phyloP scores from a whole-genome alignment of 2,888 invertebrate genomes.

The Argyra leucocephala region DNA sequence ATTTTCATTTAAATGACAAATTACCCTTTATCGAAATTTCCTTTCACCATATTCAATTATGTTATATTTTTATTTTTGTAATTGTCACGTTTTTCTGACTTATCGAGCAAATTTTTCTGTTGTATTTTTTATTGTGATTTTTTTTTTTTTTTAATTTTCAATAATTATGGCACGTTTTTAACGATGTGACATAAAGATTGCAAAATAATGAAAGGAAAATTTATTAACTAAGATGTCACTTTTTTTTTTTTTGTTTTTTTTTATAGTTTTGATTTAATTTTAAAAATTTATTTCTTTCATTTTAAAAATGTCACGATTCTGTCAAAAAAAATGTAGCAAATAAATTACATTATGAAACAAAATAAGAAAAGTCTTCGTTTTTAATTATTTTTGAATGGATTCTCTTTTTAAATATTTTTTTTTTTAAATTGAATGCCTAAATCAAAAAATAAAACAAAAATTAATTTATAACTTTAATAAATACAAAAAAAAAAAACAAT shows the following conservation, averaged over 20 bases:
- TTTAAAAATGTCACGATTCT: neutral
- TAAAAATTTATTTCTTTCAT: neutral
- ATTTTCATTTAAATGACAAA: neutral
- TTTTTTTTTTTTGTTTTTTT: neutral
- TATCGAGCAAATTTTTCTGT: neutral
- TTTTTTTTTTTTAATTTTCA: neutral
- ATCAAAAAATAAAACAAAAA: too few species aligned
- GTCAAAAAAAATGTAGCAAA: neutral
- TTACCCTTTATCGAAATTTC: neutral
- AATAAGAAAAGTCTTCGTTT: too few species aligned
- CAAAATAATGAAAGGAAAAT: neutral
- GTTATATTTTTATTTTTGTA: neutral
- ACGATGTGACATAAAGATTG: neutral
- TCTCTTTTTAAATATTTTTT: too few species aligned
- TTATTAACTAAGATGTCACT: slow-evolving; percentile 2
- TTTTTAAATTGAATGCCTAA: too few species aligned
- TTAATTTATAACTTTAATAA: too few species aligned
- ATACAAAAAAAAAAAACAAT: too few species aligned
- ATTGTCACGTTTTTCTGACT: slow-evolving; percentile 1
- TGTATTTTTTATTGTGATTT: neutral
- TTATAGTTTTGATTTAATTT: neutral
- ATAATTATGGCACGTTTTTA: neutral
- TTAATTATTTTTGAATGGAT: too few species aligned
- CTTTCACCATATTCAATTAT: neutral
- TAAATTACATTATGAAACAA: neutral